Conservation (phyloP, 2,797 vertebrate genomes). For the Chanos chanos region DNA sequence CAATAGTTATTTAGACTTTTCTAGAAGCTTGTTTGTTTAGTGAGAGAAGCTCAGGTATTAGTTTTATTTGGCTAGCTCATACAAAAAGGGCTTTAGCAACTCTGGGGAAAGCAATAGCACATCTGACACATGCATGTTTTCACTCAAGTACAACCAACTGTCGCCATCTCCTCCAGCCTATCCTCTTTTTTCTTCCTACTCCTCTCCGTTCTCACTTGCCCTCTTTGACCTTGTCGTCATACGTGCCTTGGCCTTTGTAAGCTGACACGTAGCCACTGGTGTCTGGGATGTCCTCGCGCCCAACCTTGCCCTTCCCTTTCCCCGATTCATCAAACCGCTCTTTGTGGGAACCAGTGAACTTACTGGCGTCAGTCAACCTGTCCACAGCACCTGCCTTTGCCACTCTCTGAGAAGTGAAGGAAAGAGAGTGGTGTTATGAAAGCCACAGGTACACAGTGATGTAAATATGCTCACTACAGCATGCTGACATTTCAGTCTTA, state of each 20-base stretch:
- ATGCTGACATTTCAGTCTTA: not conserved
- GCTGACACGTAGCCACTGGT: slow-evolving; percentile 68
- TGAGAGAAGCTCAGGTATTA: too few relatives aligned
- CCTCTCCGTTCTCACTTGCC: slow-evolving; percentile 23
- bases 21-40: too few relatives aligned
- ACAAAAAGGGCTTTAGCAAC: too few relatives aligned
- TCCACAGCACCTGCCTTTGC: slow-evolving; percentile 70
- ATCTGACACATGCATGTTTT: too few relatives aligned
- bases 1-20: too few relatives aligned
- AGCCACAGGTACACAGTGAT: not conserved
- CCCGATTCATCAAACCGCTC: slow-evolving; percentile 73
- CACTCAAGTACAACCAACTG: too few relatives aligned
- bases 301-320: slow-evolving; percentile 71
- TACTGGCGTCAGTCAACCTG: slow-evolving; percentile 68
- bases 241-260: slow-evolving; percentile 73
- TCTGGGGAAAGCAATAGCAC: too few relatives aligned
- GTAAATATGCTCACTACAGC: not conserved
- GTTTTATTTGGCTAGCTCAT: too few relatives aligned
- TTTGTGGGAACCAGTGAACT: slow-evolving; percentile 76
- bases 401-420: slow-evolving; percentile 57
- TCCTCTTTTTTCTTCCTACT: not conserved
- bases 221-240: slow-evolving; percentile 71
- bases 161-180: too few relatives aligned
- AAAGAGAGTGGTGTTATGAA: not conserved
- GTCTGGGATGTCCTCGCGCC: slow-evolving; percentile 65